phyloP scores from a whole-genome alignment of 1,140 invertebrate species.

The Anoplolepis gracilipes region DNA sequence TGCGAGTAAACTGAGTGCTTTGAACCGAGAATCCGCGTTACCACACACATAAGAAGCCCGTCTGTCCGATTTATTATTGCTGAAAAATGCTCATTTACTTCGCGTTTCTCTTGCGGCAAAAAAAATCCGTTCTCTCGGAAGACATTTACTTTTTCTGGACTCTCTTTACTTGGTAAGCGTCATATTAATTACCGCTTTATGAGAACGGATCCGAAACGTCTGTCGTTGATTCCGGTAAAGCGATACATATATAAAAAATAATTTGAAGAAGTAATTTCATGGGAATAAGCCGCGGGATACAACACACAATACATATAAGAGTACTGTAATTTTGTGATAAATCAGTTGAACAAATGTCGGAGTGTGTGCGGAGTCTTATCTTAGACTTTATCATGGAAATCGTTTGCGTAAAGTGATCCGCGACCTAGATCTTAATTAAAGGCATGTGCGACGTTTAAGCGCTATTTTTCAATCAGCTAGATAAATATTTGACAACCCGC shows the following conservation, averaged over 20 bases:
- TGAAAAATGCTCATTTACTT: conserved; percentile 13
- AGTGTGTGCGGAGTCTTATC: not conserved
- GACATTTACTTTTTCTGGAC: not conserved
- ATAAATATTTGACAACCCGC: not conserved
- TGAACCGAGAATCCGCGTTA: conserved; percentile 30
- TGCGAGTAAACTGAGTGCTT: conserved; percentile 29
- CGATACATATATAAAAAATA: not conserved
- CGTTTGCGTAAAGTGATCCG: not conserved
- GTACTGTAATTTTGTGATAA: not conserved
- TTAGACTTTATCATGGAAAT: conserved; percentile 11
- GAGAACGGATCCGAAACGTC: not conserved
- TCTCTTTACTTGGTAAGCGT: not conserved
- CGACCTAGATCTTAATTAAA: conserved; percentile 27
- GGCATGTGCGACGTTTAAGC: not conserved
- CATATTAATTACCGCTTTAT: not conserved
- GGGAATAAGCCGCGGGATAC: not conserved
- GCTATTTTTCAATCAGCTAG: not conserved
- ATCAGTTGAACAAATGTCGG: not conserved
- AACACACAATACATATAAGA: no score
- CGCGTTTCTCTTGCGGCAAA: not conserved
- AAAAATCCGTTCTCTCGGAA: not conserved
- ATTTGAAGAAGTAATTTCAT: not conserved
- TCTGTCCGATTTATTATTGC: not conserved
- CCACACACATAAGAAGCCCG: not conserved
- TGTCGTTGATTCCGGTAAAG: not conserved